Conservation (phyloP, 2,113 vertebrate species). For the Morone chrysops region DNA sequence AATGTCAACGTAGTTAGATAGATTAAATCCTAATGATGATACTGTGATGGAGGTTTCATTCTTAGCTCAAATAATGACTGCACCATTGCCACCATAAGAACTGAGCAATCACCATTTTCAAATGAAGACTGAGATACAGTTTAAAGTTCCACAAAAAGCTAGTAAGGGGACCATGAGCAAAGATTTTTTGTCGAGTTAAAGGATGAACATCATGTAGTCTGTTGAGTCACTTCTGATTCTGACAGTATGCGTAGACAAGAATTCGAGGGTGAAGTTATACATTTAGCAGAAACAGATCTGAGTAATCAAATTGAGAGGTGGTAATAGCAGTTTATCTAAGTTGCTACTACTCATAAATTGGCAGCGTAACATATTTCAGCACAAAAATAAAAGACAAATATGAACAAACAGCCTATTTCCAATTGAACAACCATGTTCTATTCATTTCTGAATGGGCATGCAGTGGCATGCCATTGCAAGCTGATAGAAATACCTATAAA, state of each 20-base stretch:
- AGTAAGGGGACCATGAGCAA: not conserved
- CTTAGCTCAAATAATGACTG: no score
- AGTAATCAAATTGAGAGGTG: not conserved
- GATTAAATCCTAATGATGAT: not conserved
- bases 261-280: not conserved
- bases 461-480: not conserved
- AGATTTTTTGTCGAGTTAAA: no score
- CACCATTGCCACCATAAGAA: not conserved
- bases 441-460: not conserved
- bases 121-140: not conserved
- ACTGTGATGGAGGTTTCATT: no score
- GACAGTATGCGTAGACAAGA: no score
- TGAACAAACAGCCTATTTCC: not conserved
- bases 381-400: not conserved
- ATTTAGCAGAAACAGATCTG: not conserved
- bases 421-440: not conserved
- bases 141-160: not conserved
- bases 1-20: not conserved
- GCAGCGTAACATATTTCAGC: not conserved
- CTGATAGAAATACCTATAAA: not conserved
- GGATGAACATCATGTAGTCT: no score
- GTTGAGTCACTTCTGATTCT: no score
- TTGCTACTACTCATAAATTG: no score
- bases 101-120: not conserved
- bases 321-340: not conserved